Conservation (phyloP, 2,113 vertebrate genomes). For the Marcusenius ussheri region DNA sequence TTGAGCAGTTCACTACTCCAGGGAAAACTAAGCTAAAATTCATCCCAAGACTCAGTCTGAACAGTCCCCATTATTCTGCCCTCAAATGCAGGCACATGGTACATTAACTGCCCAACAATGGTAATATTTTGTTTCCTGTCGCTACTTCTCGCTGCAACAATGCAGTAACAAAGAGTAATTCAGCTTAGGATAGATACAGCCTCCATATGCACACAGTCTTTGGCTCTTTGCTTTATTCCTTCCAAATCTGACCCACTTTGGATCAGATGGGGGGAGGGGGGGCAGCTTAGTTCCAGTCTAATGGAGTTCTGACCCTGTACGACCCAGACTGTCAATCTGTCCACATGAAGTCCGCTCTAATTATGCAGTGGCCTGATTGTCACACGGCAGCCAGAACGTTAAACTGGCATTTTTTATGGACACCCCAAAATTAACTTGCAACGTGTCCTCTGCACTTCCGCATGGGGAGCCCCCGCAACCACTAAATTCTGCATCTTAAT, state of each 20-base stretch:
- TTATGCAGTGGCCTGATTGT: not conserved
- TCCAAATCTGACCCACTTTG: not conserved
- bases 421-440: not conserved
- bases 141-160: not conserved
- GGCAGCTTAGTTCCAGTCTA: not conserved
- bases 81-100: conserved; percentile 9
- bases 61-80: conserved; percentile 27
- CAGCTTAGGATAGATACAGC: not conserved
- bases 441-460: not conserved
- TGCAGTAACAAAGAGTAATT: conserved; percentile 8
- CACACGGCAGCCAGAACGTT: not conserved
- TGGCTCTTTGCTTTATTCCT: not conserved
- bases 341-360: not conserved
- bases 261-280: not conserved
- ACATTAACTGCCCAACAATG: conserved; percentile 16
- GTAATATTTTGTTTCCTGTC: not conserved
- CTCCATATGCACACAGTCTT: not conserved
- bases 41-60: not conserved
- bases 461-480: not conserved
- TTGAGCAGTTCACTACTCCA: not conserved
- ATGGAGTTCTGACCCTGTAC: not conserved
- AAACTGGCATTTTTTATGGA: not conserved
- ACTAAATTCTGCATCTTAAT: not conserved
- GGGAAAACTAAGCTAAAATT: conserved; percentile 16
- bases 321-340: not conserved